Evolutionary conservation across 37 sponge, comb jelly and placozoan species (phyloP), one percentile per base, ranked within the genome.

Genomic region (Cladorhizidae sp.): DNA sequence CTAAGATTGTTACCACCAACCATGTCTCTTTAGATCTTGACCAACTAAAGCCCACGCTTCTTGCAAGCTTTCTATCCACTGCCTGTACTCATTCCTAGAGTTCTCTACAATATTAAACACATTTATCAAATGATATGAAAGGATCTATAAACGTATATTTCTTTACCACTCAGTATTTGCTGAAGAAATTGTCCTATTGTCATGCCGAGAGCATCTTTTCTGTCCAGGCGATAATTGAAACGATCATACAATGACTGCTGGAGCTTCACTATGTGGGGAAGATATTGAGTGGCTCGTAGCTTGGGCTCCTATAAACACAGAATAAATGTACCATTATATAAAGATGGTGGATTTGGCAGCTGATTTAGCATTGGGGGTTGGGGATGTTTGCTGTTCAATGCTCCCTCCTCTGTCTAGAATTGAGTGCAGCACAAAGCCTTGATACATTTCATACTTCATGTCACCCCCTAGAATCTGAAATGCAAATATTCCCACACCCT

Each of bases 251-350:
- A 31, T 21, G 28, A 67, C 54, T 74, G 71, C 76, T 93, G 94
- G 28, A 93, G 77, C 52, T 81, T 57, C 1, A 83, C 73, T 29
- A 93, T 86, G 64, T 82, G 76, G 36, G 94, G 94, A 61, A 93
- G 80, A 45, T 89, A 89, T 72, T 90, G 94, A 57, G 89, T 84
- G 32, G 81, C 87, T 42, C 87, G 42, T 20, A 93, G 57, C 25
- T 50, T 63, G 18, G 75, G 71, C 67, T 93, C 94, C 91, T 93
- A 43, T 31, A 56, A 49, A n/a, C n/a, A n/a, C n/a, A n/a, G n/a
- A n/a, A n/a, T n/a, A n/a, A n/a, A n/a, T n/a, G n/a, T n/a, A n/a
- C n/a, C n/a, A n/a, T n/a, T n/a, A n/a, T n/a, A n/a, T n/a, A n/a
- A n/a, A n/a, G n/a, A n/a, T n/a, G n/a, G n/a, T n/a, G n/a, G n/a